A percentile compares a stretch with the other conserved stretches of the same genome.
These are phyloP conservation scores for Protodeltote pygarga DNA, from an alignment of 2,888 invertebrate species.

Conservation along the genomic window DNA sequence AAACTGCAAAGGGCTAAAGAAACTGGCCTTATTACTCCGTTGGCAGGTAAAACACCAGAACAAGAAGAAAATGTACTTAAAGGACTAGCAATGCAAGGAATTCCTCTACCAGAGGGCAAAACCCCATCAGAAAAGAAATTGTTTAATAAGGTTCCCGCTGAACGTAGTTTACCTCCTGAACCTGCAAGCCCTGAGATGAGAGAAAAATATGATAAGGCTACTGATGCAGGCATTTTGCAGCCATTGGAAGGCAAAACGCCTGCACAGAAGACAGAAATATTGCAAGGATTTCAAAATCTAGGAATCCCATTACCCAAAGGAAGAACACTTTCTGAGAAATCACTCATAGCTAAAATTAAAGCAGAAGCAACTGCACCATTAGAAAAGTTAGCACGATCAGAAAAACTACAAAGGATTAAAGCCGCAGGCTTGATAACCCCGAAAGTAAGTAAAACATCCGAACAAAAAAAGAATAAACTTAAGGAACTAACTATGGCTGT, in stretches of 20 bases:
- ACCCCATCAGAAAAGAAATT: conserved; percentile 52
- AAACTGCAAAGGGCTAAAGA: conserved; percentile 35
- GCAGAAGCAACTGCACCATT: neutral
- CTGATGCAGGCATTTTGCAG: conserved; percentile 42
- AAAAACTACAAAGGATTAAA: too few relatives aligned
- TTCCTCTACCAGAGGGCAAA: conserved; percentile 49
- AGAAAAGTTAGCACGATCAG: conserved; percentile 8
- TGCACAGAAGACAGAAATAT: conserved; percentile 49
- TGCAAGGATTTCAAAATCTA: conserved; percentile 38
- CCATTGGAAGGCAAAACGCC: conserved; percentile 54
- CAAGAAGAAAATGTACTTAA: conserved; percentile 50
- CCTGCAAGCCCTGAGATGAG: conserved; percentile 48
- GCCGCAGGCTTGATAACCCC: too few relatives aligned
- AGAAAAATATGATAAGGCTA: conserved; percentile 39
- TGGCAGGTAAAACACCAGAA: conserved; percentile 48
- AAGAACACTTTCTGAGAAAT: conserved; percentile 34
- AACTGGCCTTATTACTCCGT: conserved; percentile 2
- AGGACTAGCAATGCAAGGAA: conserved; percentile 33
- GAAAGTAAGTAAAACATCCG: too few relatives aligned
- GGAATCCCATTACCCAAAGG: conserved; percentile 51
- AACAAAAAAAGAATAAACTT: too few relatives aligned
- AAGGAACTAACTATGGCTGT: conserved; percentile 42
- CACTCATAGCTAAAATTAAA: conserved; percentile 32
- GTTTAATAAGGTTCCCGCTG: conserved; percentile 47
- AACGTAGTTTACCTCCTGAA: conserved; percentile 47